Evolutionary conservation across 2,113 vertebrate species (phyloP).

Genomic region (Aphelocoma coerulescens): DNA sequence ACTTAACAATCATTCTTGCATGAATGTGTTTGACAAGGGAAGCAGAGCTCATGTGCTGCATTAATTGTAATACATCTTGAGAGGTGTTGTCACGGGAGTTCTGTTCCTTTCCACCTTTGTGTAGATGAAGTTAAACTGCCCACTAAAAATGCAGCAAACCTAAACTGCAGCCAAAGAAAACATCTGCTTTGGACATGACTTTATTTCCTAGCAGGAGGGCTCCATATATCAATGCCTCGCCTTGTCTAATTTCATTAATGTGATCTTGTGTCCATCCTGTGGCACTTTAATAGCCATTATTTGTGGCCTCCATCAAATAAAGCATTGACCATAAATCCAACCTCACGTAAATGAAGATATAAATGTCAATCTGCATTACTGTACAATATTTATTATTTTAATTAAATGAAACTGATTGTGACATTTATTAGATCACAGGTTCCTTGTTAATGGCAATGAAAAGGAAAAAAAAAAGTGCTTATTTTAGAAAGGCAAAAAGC

Average conservation of each 20-base stretch:
- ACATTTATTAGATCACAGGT: slow-evolving; percentile 88
- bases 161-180: slow-evolving; percentile 37
- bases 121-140: not conserved
- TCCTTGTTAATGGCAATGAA: slow-evolving; percentile 83
- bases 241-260: slow-evolving; percentile 89
- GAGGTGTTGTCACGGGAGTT: not conserved
- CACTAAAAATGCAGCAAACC: not conserved
- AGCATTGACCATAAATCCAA: slow-evolving; percentile 83
- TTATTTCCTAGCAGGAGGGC: slow-evolving; percentile 45
- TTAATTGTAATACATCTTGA: not conserved
- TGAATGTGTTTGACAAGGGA: not conserved
- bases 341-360: slow-evolving; percentile 80
- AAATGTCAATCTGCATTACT: slow-evolving; percentile 88
- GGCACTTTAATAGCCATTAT: slow-evolving; percentile 92
- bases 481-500: slow-evolving; percentile 72
- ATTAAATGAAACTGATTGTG: slow-evolving; percentile 92
- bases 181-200: slow-evolving; percentile 56
- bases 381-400: slow-evolving; percentile 95
- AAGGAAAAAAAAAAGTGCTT: slow-evolving; percentile 73
- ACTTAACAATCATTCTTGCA: not conserved
- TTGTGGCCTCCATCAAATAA: slow-evolving; percentile 90
- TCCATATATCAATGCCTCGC: slow-evolving; percentile 73
- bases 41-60: not conserved
- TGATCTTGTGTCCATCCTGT: slow-evolving; percentile 81
- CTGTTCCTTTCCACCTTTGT: not conserved